Conservation (phyloP, 2,888 invertebrate genomes). For the Lysandra bellargus region DNA sequence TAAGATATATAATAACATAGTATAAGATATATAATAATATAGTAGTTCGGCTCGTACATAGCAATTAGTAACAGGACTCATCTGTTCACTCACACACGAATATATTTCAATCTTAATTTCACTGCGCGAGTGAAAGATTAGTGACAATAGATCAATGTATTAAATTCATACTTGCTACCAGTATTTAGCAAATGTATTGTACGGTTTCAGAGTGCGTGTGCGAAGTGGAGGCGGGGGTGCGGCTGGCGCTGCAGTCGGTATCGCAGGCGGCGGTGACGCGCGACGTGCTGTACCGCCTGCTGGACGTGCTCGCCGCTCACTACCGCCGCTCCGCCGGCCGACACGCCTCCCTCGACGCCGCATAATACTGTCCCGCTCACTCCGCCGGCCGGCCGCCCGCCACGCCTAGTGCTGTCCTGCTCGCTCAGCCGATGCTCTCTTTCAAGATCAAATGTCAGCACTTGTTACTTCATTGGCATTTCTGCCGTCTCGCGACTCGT, state of each 20-base stretch:
- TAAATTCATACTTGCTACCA: too few relatives aligned
- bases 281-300: conserved; percentile 55
- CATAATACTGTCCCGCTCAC: conserved; percentile 41
- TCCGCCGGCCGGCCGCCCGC: conserved; percentile 39
- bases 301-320: conserved; percentile 60
- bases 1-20: too few relatives aligned
- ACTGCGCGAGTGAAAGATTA: too few relatives aligned
- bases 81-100: too few relatives aligned
- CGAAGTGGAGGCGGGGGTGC: conserved; percentile 48
- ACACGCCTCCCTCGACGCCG: conserved; percentile 59
- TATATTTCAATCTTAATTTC: too few relatives aligned
- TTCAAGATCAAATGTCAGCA: not conserved
- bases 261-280: conserved; percentile 52
- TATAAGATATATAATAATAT: too few relatives aligned
- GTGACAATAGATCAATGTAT: too few relatives aligned
- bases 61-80: too few relatives aligned
- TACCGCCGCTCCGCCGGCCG: conserved; percentile 59
- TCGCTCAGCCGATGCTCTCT: not conserved
- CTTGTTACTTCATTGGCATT: not conserved
- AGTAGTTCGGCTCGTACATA: too few relatives aligned
- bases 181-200: not conserved
- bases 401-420: conserved; percentile 46
- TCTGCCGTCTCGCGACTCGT: too few relatives aligned
- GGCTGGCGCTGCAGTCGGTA: conserved; percentile 49
- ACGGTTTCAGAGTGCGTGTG: not conserved